Base-by-base conservation (phyloP, 2,888 invertebrate species). In the Ceratothoa steindachneri region DNA sequence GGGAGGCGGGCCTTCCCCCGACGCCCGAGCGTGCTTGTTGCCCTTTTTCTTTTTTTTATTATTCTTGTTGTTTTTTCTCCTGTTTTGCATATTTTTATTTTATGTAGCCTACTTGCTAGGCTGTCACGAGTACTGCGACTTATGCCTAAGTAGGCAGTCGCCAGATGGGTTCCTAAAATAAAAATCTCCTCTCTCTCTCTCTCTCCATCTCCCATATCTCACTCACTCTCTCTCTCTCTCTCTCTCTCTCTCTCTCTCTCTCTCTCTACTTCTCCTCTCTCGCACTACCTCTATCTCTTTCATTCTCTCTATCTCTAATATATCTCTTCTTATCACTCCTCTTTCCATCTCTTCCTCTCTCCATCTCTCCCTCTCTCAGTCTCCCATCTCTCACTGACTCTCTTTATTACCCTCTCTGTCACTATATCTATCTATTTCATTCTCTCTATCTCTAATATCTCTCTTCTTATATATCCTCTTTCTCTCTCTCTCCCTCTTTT, bases 191-290 rank as follows among this genome's bases (percentile, higher is more conserved):
- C n/a, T n/a, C n/a, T n/a, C n/a, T n/a, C n/a, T n/a, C n/a, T n/a
- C n/a, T n/a, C n/a, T n/a, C n/a, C n/a, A n/a, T n/a, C n/a, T n/a
- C n/a, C n/a, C n/a, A n/a, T n/a, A n/a, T n/a, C 22, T 65, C 65
- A 4, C 65, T 65, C 65, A 4, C 65, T 65, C 41, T 41, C 41
- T 41, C 41, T 41, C 41, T 41, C 41, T 41, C 66, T 12, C 29
- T 28, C 2, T 28, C 29, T 66, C n/a, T 66, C 2, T 66, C 65
- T 30, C 30, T 19, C 67, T 67, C 67, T 30, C 19, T 67, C 30
- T 19, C 67, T 66, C 66, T 12, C 27, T 19, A 19, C 7, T 27
- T 68, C 68, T 68, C 68, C 27, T 12, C n/a, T n/a, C n/a, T n/a
- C n/a, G n/a, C n/a, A n/a, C n/a, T n/a, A n/a, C n/a, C n/a, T n/a